Conservation (phyloP, 2,797 vertebrate genomes). For the Sebastes oblongus region DNA sequence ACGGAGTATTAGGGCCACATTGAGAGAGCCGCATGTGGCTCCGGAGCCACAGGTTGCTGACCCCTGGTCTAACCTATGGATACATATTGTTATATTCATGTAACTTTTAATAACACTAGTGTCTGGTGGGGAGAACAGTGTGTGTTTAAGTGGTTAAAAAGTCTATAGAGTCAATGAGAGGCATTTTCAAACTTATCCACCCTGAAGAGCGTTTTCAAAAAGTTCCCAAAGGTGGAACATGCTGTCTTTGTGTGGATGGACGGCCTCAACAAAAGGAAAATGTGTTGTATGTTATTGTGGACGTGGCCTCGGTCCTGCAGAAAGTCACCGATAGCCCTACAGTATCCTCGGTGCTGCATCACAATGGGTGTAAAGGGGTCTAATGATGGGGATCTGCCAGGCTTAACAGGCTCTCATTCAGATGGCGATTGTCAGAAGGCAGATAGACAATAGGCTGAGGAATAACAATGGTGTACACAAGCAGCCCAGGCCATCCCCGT, state of each 20-base stretch:
- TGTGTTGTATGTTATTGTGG: constrained; percentile 12
- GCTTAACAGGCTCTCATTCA: constrained; percentile 71
- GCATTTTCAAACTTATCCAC: background rate
- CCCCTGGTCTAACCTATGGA: background rate
- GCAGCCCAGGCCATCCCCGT: constrained; percentile 58
- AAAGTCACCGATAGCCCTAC: constrained; percentile 60
- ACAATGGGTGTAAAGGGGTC: constrained; percentile 69
- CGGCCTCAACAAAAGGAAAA: background rate
- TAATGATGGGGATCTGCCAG: constrained; percentile 68
- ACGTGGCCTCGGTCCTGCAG: constrained; percentile 5
- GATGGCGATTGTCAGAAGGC: constrained; percentile 62
- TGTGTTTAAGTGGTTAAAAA: background rate
- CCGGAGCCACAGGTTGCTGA: too few species aligned
- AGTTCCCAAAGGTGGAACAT: background rate
- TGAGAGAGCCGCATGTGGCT: too few species aligned
- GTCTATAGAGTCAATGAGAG: background rate
- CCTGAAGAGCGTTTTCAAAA: background rate
- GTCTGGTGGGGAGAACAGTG: background rate
- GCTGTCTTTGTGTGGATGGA: constrained; percentile 12
- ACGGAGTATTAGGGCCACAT: too few species aligned
- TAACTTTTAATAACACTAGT: background rate
- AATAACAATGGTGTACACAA: constrained; percentile 73
- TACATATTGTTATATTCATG: background rate
- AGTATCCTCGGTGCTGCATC: constrained; percentile 58
- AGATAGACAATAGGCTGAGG: constrained; percentile 63